Evolutionary conservation across 2,113 vertebrate species (phyloP), one percentile per base, ranked within the genome.

Genomic region (Phaethornis superciliosus): DNA sequence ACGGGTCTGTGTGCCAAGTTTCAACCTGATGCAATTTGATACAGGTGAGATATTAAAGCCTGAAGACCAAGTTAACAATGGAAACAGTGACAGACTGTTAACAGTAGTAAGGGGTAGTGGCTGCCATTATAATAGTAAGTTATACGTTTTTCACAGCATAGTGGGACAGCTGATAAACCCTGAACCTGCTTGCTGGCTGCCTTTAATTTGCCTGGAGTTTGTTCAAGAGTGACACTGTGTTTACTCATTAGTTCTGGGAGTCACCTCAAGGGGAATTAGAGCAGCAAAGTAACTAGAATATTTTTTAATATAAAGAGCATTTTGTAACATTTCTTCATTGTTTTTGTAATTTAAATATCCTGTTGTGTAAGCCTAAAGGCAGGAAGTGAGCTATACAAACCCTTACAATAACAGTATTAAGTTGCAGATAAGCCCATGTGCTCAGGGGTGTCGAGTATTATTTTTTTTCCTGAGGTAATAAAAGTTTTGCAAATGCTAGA

Each of bases 321-420:
- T 93, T 93, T 79, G 88, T 76, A 52, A 56, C 42, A 21, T 91
- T 95, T 90, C 93, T 85, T 91, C 88, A 67, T 76, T 76, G 93
- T 92, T 94, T 95, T 96, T 96, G 97, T 94, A 93, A 97, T 97
- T 97, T 95, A 97, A 97, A 97, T 97, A 97, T 98, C 97, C 98
- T 96, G 97, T 97, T 98, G 95, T 97, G 97, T 95, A 96, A 98
- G 96, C 95, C 75, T 85, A 81, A 96, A 97, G 96, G 94, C 97
- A 98, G 98, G 98, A 99, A 98, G 97, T 97, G 90, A 93, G 93
- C 95, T 96, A 63, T 83, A 91, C 94, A 93, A 94, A 97, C 69
- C 81, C 86, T 89, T 84, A 80, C 94, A 96, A 93, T 95, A 94
- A 86, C 87, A 89, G 94, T 68, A 80, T 82, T 90, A 91, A 21